Base-by-base conservation (phyloP, 2,797 vertebrate genomes). In the Aphelocoma californica region DNA sequence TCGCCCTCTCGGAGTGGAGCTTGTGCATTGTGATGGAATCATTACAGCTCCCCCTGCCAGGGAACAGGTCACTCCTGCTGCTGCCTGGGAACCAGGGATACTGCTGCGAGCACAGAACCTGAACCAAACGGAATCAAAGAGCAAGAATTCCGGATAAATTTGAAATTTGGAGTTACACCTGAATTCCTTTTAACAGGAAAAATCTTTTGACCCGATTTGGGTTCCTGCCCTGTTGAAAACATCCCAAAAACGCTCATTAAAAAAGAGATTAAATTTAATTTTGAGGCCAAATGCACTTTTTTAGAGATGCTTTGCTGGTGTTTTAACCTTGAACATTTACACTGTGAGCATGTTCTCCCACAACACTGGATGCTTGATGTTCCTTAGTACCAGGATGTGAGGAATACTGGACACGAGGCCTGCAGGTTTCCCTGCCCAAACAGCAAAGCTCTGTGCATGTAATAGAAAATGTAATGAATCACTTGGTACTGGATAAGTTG, bases 11-110 rank as follows among this genome's bases (percentile, higher is more conserved):
- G 78, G 96, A 93, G 69, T 18, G 20, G 71, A 96, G 92, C 88
- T 71, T 92, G 88, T 90, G 47, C 51, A 89, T 85, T 64, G 93
- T 93, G 96, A 96, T 95, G 96, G 95, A 96, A 97, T 90, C 75
- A 77, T 77, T 82, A 75, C 80, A 53, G 81, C 57, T 77, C 54
- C 57, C 29, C 64, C 89, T 97, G 96, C 97, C 96, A 95, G 94
- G 90, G 93, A 92, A 47, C 66, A 89, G 82, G 89, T 92, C 91
- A 72, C 77, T 88, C 53, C 88, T 89, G 56, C 86, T 20, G 34
- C 69, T 91, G 86, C 78, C 75, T 83, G 92, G 20, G 84, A 94
- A 32, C 26, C 4, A 61, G 83, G 90, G 42, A 79, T 69, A 42
- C 34, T 56, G 81, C 88, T 69, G 44, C 5, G 38, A 90, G 74